These are phyloP conservation scores for Cloeon dipterum DNA, from an alignment of 2,888 invertebrate species.

Conservation along the genomic window DNA sequence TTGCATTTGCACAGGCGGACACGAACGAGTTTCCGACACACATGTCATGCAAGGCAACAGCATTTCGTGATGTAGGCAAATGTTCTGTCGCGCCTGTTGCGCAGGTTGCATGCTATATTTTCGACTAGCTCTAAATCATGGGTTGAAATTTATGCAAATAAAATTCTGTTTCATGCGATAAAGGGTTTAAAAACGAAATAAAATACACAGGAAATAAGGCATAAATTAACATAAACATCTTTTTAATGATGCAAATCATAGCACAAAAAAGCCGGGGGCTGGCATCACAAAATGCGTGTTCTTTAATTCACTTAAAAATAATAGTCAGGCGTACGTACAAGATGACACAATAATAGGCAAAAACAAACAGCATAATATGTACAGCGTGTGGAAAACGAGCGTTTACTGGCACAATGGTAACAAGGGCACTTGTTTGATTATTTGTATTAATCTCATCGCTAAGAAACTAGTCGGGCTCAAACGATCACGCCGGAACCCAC, in stretches of 20 bases:
- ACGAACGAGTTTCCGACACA: no score
- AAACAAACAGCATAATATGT: slow-evolving; percentile 14
- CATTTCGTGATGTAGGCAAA: no score
- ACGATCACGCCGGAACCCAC: slow-evolving; percentile 77
- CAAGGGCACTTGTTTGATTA: no score
- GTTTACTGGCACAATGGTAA: slow-evolving; percentile 11
- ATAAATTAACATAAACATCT: slow-evolving; percentile 8
- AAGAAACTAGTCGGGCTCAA: no score
- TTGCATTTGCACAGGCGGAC: no score
- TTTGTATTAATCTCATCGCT: no score
- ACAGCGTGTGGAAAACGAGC: not conserved
- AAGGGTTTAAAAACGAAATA: no score
- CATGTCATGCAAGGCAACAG: no score
- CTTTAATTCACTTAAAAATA: no score
- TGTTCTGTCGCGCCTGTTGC: no score
- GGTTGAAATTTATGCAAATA: slow-evolving; percentile 6
- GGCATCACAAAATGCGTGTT: not conserved
- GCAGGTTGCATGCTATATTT: no score
- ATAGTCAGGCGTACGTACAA: slow-evolving; percentile 7
- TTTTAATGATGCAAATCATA: slow-evolving; percentile 9
- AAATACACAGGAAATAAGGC: slow-evolving; percentile 10
- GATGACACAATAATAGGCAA: slow-evolving; percentile 14
- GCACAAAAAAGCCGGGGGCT: slow-evolving; percentile 8
- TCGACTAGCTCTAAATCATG: slow-evolving; percentile 3
- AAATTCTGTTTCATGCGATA: slow-evolving; percentile 1